Evolutionary conservation across 2,797 vertebrate species (phyloP), one percentile per base, ranked within the genome.

Genomic region (Petrocephalus sullivani): DNA sequence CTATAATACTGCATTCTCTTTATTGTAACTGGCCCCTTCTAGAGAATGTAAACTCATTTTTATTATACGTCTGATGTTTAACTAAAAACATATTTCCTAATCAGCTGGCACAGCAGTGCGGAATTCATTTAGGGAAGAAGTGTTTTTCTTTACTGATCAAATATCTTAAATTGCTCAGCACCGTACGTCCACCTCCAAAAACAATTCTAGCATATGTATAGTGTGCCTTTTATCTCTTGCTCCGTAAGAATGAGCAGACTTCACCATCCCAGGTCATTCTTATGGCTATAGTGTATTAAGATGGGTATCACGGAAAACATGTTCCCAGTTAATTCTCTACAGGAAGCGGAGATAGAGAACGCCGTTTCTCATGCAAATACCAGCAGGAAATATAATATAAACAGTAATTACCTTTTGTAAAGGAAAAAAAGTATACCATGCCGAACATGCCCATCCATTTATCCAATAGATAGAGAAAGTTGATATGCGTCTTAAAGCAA

Each of bases 271-370:
- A 89, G 92, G 91, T 87, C 90, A 92, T 92, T 93, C 92, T 91
- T 89, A 88, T 56, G 58, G 90, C 85, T 90, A 28, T 28, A 92
- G 92, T 94, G 92, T 90, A 91, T 91, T 92, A 88, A 88, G 92
- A 94, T 94, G 92, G 87, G 93, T 92, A 93, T 94, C 93, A 92
- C 89, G 37, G 89, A 91, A 87, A 93, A 89, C 93, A 92, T 92
- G 93, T 94, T 94, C 94, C 90, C 88, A 92, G 91, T 94, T 92
- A 93, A 93, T 92, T 90, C 90, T 89, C 88, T 88, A 89, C 89
- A 92, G 93, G 88, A 92, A 90, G 90, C 90, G 85, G 91, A 88
- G 88, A 89, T 41, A 86, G 64, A 81, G 78, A 87, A 84, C 10
- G 87, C n/a, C 82, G 8, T 61, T 88, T 89, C 90, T 90, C 91